Percentiles rank a stretch among this genome's conserved stretches.
phyloP scores from a whole-genome alignment of 2,888 invertebrate genomes.

The Chymomyza caudatula region DNA sequence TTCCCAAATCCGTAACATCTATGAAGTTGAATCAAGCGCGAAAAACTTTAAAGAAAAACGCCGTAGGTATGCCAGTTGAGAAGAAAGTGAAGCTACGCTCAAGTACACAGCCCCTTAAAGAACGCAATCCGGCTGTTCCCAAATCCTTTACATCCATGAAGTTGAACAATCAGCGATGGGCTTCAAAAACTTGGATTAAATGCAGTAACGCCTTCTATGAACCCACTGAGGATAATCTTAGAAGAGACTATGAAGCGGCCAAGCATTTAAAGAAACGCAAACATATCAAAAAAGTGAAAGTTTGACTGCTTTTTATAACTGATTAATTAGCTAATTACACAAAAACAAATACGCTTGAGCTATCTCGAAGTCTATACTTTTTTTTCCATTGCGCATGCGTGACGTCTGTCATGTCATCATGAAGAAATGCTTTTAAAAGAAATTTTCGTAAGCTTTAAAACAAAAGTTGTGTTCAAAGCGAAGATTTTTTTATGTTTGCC shows the following conservation, averaged over 20 bases:
- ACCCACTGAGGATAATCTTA: background rate
- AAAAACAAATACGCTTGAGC: background rate
- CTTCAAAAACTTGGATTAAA: background rate
- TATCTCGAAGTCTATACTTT: background rate
- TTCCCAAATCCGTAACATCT: constrained; percentile 7
- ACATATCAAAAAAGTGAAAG: background rate
- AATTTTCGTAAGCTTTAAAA: constrained; percentile 35
- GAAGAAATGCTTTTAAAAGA: constrained; percentile 52
- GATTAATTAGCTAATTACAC: background rate
- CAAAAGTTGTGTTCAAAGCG: constrained; percentile 41
- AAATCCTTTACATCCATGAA: constrained; percentile 3
- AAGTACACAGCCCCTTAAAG: no score
- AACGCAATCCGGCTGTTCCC: background rate
- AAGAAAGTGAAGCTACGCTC: no score
- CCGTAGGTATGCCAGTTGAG: no score
- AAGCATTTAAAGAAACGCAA: background rate
- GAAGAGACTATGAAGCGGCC: constrained; percentile 6
- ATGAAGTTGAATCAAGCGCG: constrained; percentile 1
- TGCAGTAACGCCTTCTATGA: background rate
- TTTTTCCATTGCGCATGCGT: background rate
- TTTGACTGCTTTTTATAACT: background rate
- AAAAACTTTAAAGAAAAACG: background rate
- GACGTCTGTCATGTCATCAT: constrained; percentile 34
- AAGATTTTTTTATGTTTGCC: constrained; percentile 1
- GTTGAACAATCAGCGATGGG: background rate